A percentile compares a stretch with the other conserved stretches of the same genome.
Evolutionary conservation across 2,888 invertebrate species (phyloP).

Genomic region (Unio pictorum): DNA sequence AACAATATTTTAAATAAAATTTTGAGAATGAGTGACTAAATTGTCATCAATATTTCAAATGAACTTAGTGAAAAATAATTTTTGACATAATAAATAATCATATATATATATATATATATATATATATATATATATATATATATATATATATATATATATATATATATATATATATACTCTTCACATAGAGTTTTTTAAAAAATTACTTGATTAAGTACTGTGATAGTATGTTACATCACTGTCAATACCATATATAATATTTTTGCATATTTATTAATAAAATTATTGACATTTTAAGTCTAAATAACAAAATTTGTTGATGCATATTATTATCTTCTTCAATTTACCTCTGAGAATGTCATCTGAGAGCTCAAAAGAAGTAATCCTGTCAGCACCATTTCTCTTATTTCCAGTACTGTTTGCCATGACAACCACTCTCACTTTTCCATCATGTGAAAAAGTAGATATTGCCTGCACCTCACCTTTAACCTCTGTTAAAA

Average conservation of each 20-base stretch:
- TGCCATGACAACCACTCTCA: constrained; percentile 55
- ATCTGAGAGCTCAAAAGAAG: constrained; percentile 54
- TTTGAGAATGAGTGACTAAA: too few relatives aligned
- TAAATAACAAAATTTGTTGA: too few relatives aligned
- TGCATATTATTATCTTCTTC: not conserved
- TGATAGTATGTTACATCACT: too few relatives aligned
- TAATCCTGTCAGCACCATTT: constrained; percentile 56
- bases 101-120: not conserved
- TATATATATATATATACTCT: not conserved
- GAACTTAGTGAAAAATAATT: constrained; percentile 6
- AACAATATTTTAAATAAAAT: too few relatives aligned
- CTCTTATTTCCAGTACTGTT: constrained; percentile 48
- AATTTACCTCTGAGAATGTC: constrained; percentile 46
- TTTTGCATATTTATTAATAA: too few relatives aligned
- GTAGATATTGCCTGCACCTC: constrained; percentile 49
- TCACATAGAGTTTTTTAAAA: not conserved
- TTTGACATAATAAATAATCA: not conserved
- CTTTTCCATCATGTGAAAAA: constrained; percentile 26
- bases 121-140: not conserved
- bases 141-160: not conserved
- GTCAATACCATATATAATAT: too few relatives aligned
- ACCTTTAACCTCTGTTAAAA: constrained; percentile 43
- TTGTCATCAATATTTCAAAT: too few relatives aligned
- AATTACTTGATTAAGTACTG: too few relatives aligned
- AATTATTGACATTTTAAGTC: too few relatives aligned